Percentiles rank a stretch among this genome's conserved stretches.
phyloP scores from a whole-genome alignment of 2,797 vertebrate genomes.

The Syndactyla subalaris region DNA sequence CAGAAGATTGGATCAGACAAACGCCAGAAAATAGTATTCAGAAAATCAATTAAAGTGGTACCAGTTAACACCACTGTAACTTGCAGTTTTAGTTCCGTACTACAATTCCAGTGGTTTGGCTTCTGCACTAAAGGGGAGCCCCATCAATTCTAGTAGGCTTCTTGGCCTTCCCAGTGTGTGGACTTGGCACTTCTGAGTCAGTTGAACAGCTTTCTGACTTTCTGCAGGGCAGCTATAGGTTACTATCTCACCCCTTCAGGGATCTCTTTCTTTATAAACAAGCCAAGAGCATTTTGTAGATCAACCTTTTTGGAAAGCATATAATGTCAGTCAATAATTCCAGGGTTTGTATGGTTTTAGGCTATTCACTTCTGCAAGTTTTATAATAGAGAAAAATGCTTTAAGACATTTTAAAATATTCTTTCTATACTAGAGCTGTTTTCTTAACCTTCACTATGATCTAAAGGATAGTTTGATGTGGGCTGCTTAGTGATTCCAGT shows the following conservation, averaged over 20 bases:
- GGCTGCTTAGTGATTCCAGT: not conserved
- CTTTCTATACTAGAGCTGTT: not conserved
- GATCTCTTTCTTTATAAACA: not conserved
- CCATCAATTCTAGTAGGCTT: not conserved
- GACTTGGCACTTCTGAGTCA: not conserved
- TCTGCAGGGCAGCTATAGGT: not conserved
- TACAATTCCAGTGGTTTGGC: not conserved
- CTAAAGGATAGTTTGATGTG: rapidly evolving
- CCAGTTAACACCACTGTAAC: not conserved
- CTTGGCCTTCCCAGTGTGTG: not conserved
- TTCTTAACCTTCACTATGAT: not conserved
- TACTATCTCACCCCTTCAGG: not conserved
- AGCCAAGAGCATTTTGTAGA: not conserved
- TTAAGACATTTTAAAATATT: not conserved
- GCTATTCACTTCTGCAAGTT: not conserved
- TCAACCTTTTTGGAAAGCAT: not conserved
- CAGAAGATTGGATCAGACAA: not conserved
- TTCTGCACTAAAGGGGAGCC: not conserved
- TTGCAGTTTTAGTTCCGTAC: not conserved
- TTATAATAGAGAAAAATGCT: not conserved
- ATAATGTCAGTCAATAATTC: not conserved
- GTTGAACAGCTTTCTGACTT: not conserved
- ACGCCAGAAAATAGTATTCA: not conserved
- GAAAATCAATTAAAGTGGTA: not conserved
- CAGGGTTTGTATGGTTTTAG: not conserved